Conservation (phyloP, 2,113 vertebrate species). For the Herpailurus yagouaroundi region DNA sequence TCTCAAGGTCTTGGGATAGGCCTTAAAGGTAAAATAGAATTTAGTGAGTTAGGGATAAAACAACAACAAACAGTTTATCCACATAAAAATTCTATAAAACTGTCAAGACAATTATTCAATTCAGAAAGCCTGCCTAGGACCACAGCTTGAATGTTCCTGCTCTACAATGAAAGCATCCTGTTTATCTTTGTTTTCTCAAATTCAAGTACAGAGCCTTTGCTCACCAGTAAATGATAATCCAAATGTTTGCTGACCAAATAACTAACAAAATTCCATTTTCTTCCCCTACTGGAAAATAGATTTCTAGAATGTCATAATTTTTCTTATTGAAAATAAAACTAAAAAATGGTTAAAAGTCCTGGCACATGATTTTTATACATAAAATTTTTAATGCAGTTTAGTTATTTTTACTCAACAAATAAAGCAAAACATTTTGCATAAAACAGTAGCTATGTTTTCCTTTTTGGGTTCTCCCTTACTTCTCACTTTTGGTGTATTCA, state of each 20-base stretch:
- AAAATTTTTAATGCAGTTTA: background rate
- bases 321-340: background rate
- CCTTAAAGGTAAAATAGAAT: background rate
- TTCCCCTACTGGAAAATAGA: background rate
- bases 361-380: background rate
- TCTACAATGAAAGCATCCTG: background rate
- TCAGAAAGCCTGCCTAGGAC: background rate
- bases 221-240: background rate
- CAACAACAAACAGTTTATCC: background rate
- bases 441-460: background rate
- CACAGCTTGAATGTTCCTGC: background rate
- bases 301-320: background rate
- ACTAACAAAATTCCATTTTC: background rate
- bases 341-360: background rate
- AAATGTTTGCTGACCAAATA: slow-evolving; percentile 9
- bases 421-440: background rate
- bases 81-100: background rate
- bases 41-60: background rate
- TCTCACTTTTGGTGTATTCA: background rate
- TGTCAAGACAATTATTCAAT: background rate
- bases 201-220: background rate
- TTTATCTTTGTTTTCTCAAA: background rate
- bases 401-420: background rate
- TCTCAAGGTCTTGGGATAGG: background rate
- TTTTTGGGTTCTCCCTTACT: background rate